Evolutionary conservation across 2,797 vertebrate genomes (phyloP).

Genomic region (Enteromius viviparus): DNA sequence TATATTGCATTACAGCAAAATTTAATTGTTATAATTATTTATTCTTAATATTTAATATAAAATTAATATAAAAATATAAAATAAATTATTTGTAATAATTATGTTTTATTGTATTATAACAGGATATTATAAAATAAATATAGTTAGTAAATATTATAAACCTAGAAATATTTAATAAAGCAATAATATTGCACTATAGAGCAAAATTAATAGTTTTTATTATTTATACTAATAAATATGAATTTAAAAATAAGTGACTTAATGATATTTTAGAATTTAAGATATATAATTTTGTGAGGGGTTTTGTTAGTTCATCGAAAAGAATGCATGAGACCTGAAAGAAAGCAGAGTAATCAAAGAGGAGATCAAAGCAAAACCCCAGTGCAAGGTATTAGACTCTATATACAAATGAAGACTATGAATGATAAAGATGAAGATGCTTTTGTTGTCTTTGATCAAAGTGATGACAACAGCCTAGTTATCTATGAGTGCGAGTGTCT

Average conservation of each 20-base stretch:
- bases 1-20: too few species aligned
- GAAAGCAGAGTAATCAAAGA: neutral
- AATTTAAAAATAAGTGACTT: neutral
- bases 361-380: neutral
- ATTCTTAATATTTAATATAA: neutral
- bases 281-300: neutral
- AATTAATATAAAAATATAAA: neutral
- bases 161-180: too few species aligned
- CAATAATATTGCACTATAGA: too few species aligned
- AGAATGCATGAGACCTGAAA: neutral
- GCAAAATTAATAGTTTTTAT: too few species aligned
- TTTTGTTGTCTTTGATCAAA: constrained; percentile 20
- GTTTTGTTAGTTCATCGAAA: neutral
- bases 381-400: constrained; percentile 2
- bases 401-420: neutral
- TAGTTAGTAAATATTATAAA: neutral
- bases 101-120: neutral
- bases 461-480: constrained; percentile 14
- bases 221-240: too few species aligned
- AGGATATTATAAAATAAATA: neutral
- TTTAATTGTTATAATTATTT: neutral
- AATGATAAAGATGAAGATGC: neutral
- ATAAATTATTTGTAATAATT: neutral
- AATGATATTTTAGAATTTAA: neutral
- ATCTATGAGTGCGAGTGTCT: neutral